A percentile compares a stretch with the other conserved stretches of the same genome.
phyloP scores from a whole-genome alignment of 1,140 invertebrate species.

The Drosophila chauvacae region DNA sequence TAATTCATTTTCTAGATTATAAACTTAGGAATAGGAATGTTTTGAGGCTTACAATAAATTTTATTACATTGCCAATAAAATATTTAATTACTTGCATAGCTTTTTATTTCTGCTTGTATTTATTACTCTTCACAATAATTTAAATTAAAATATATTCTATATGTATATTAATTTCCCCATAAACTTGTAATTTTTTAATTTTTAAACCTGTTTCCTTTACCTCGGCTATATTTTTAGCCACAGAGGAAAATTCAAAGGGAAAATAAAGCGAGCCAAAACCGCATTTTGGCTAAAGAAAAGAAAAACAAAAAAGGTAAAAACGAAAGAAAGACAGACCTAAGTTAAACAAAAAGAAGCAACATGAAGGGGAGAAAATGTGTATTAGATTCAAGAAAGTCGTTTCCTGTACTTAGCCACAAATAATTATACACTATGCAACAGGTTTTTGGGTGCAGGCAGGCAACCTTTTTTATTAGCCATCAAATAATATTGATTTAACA shows the following conservation, averaged over 20 bases:
- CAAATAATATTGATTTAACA: conserved; percentile 27
- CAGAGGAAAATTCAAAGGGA: conserved; percentile 5
- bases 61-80: neutral
- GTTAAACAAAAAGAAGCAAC: conserved; percentile 27
- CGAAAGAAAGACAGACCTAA: conserved; percentile 3
- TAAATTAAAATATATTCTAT: too few relatives aligned
- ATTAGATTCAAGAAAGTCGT: conserved; percentile 10
- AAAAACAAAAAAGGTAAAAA: neutral
- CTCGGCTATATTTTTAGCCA: neutral
- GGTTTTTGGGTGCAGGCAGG: neutral
- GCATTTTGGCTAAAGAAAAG: conserved; percentile 41
- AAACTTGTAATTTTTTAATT: neutral
- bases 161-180: neutral
- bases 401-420: conserved; percentile 26
- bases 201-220: neutral
- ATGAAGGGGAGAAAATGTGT: neutral
- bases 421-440: conserved; percentile 37
- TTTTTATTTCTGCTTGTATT: neutral
- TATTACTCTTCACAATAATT: neutral
- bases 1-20: neutral
- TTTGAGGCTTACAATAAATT: too few relatives aligned
- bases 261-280: conserved; percentile 20
- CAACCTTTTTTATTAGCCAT: conserved; percentile 16
- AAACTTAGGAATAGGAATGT: neutral
- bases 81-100: neutral